Percentiles rank a stretch among this genome's conserved stretches.
Evolutionary conservation across 53 echinoderm and acorn worm genomes (phyloP).

Genomic region (Apostichopus leukothele): DNA sequence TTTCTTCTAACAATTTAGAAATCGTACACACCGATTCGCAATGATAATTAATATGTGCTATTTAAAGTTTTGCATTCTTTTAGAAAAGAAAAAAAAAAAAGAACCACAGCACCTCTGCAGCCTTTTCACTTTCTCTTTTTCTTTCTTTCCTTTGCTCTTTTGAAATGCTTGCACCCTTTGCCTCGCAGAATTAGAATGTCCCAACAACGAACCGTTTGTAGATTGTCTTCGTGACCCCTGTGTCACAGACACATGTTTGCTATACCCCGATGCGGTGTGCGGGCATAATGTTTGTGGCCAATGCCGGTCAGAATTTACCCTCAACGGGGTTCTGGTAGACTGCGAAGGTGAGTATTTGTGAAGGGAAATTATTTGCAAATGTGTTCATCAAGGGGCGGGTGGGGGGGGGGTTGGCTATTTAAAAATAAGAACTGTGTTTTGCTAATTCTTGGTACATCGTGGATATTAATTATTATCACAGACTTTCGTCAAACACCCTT

Average conservation of each 20-base stretch:
- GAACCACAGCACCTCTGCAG: neutral
- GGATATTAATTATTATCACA: too few species aligned
- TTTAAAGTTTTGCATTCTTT: too few species aligned
- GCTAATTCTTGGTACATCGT: too few species aligned
- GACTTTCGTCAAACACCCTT: too few species aligned
- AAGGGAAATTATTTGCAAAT: too few species aligned
- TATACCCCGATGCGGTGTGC: constrained; percentile 29
- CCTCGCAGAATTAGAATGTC: constrained; percentile 1
- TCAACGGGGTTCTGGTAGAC: constrained; percentile 18
- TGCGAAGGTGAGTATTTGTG: constrained; percentile 23
- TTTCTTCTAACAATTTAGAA: too few species aligned
- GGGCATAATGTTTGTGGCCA: constrained; percentile 32
- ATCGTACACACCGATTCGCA: too few species aligned
- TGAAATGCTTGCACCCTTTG: neutral
- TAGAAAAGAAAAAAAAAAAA: too few species aligned
- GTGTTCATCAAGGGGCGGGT: too few species aligned
- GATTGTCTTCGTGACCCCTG: constrained; percentile 20
- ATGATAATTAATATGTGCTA: too few species aligned
- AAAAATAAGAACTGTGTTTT: too few species aligned
- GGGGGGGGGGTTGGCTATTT: too few species aligned
- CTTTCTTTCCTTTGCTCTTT: neutral
- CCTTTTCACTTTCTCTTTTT: neutral
- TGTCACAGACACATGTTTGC: neutral
- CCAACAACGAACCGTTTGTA: neutral
- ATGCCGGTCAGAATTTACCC: constrained; percentile 4